Evolutionary conservation across 2,797 vertebrate species (phyloP).

Genomic region (Thripadectes ignobilis): DNA sequence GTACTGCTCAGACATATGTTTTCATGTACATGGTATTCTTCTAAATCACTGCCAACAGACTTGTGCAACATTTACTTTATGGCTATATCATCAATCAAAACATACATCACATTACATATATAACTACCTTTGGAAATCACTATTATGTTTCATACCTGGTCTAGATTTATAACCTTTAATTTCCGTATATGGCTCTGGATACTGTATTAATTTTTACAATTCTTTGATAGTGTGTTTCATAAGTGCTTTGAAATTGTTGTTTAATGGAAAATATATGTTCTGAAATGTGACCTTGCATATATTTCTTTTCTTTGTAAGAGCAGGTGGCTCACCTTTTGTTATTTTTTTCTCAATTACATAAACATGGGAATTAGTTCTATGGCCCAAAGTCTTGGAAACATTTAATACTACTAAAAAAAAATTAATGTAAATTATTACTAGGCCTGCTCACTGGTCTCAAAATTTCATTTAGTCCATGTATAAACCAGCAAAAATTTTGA

Average conservation of each 20-base stretch:
- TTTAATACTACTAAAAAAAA: neutral
- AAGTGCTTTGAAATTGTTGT: neutral
- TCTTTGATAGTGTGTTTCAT: neutral
- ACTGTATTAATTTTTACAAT: neutral
- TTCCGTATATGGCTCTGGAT: neutral
- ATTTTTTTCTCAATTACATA: neutral
- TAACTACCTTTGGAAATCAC: neutral
- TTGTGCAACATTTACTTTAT: neutral
- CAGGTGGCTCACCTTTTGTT: neutral
- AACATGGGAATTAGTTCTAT: neutral
- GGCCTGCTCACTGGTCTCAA: neutral
- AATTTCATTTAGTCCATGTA: neutral
- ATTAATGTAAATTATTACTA: neutral
- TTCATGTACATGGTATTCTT: neutral
- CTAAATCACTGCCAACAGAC: neutral
- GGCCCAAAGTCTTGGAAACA: neutral
- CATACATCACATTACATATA: neutral
- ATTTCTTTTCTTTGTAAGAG: neutral
- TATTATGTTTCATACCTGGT: neutral
- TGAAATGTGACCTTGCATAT: neutral
- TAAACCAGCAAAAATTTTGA: neutral
- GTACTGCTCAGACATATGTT: neutral
- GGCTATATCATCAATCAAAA: neutral
- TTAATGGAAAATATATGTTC: neutral
- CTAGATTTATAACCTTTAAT: conserved; percentile 25